Evolutionary conservation across 2,888 invertebrate genomes (phyloP).

Genomic region (Lacanobia oleracea): DNA sequence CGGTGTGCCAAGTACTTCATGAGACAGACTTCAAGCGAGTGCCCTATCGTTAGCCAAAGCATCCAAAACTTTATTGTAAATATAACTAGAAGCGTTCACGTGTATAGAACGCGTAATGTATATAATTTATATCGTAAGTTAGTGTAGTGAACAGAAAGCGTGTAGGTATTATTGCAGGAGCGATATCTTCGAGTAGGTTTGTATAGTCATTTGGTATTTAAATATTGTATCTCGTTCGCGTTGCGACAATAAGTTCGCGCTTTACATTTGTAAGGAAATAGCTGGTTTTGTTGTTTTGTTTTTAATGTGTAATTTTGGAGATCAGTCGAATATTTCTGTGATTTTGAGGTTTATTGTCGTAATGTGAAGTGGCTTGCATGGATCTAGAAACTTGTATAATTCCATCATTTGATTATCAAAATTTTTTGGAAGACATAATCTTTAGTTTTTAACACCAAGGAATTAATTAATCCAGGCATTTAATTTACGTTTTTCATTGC

Average conservation of each 20-base stretch:
- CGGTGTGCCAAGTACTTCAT: constrained; percentile 57
- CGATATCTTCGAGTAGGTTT: constrained; percentile 57
- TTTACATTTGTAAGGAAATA: constrained; percentile 39
- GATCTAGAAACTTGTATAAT: constrained; percentile 9
- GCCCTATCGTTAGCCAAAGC: constrained; percentile 89
- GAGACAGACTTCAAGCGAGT: constrained; percentile 70
- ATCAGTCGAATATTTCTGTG: constrained; percentile 63
- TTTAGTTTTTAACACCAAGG: not conserved
- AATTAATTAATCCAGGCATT: not conserved
- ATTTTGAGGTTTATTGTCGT: constrained; percentile 57
- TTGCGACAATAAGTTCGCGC: constrained; percentile 51
- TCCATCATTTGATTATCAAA: not conserved
- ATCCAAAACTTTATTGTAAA: constrained; percentile 88
- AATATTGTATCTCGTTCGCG: constrained; percentile 48
- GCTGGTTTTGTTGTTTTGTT: constrained; percentile 27
- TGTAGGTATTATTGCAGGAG: constrained; percentile 63
- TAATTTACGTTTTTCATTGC: not conserved
- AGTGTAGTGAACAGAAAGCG: constrained; percentile 63
- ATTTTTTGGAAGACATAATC: not conserved
- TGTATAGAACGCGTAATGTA: constrained; percentile 74
- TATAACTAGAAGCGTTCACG: constrained; percentile 75
- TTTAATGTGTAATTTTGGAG: constrained; percentile 19
- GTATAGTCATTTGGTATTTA: constrained; percentile 64
- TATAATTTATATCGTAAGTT: constrained; percentile 72
- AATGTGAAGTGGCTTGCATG: constrained; percentile 47